Evolutionary conservation across 2,797 vertebrate genomes (phyloP), one percentile per base, ranked within the genome.

Genomic region (Poeciliopsis presidionis): DNA sequence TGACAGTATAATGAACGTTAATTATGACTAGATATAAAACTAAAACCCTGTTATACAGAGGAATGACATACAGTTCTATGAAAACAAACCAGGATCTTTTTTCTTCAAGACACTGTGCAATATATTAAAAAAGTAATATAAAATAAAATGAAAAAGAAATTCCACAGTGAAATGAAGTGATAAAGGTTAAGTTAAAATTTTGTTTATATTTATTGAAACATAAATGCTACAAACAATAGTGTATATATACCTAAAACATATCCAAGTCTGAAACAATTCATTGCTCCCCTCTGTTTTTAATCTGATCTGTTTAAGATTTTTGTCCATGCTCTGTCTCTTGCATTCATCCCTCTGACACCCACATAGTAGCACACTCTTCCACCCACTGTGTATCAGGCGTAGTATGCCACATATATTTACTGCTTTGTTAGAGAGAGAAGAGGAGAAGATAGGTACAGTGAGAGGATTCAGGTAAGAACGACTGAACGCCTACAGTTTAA

Each of bases 381-480:
- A 82, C 76, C 81, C 72, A 79, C 75, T 74, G 53, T 61, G 74
- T 82, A 70, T 84, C 81, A 79, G 85, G 72, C n/a, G 81, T 72
- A 76, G 80, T 28, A 79, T 46, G 61, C 57, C 76, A 85, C 80
- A 84, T 77, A 86, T 28, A 87, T 88, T 28, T 72, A 73, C 79
- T 74, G 71, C 79, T 84, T 75, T 61, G 69, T 79, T 72, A 83
- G 76, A 84, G 72, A 82, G 74, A 79, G 61, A 76, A 80, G 74
- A 39, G 72, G 45, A 53, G 47, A 73, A 45, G 67, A 46, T 8
- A 51, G 41, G 75, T 25, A 53, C 22, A 75, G 47, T 49, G 75
- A 81, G 57, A 75, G 73, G 76, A 77, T 71, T 72, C 89, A 92
- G 91, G 93, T 92, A 91, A 86, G 80, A 87, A 85, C 73, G 81